Evolutionary conservation across 2,113 vertebrate species (phyloP).

Genomic region (Bos javanicus): DNA sequence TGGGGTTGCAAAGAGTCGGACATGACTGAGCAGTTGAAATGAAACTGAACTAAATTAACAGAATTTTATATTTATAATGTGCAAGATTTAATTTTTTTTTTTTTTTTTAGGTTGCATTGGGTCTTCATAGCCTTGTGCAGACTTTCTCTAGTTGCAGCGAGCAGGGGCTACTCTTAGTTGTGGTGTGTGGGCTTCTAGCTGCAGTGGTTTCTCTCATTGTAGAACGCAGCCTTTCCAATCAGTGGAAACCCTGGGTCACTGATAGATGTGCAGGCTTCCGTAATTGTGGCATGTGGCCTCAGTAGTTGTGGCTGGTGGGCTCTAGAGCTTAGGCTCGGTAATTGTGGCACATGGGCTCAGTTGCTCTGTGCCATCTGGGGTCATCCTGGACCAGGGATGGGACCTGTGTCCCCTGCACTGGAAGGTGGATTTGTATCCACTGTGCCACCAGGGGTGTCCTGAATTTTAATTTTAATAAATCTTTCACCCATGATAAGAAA

Average conservation of each 20-base stretch:
- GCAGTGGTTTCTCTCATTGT: neutral
- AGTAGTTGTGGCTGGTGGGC: neutral
- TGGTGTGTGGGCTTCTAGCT: neutral
- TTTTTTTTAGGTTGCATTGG: neutral
- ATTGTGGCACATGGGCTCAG: neutral
- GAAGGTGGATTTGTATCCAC: neutral
- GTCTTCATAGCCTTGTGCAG: neutral
- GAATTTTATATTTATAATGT: neutral
- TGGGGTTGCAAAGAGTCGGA: accelerated
- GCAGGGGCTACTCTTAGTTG: neutral
- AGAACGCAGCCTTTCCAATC: neutral
- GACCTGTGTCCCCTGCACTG: neutral
- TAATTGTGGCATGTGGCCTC: neutral
- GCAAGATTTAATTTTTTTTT: neutral
- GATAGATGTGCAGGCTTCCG: neutral
- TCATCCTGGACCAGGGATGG: neutral
- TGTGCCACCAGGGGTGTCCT: neutral
- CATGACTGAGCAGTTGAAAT: neutral
- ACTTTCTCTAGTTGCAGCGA: neutral
- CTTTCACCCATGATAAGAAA: neutral
- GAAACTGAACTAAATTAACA: neutral
- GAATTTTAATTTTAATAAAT: neutral
- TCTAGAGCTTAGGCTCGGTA: neutral
- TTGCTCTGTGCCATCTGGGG: neutral
- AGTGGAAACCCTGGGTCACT: neutral